Base-by-base conservation (phyloP, 2,888 invertebrate genomes). In the Rhyacophila evoluta region DNA sequence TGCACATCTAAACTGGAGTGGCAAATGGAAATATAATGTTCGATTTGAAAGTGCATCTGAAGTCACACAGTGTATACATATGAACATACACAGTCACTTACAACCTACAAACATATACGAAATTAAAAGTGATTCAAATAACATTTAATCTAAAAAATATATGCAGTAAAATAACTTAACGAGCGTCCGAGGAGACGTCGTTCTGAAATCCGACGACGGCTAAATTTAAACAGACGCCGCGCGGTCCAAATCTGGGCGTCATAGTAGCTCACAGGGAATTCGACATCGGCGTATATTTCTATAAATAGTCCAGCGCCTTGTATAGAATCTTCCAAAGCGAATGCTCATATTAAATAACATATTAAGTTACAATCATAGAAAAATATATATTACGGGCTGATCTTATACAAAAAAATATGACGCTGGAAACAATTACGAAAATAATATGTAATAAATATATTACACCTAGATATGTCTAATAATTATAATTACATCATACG, bases 241-340 rank as follows among this genome's bases (percentile, higher is more conserved):
- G 81, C 82, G 75, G 74, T 69, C 83, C 83, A 82, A 83, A 82
- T 80, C 81, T 38, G 82, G 83, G 38, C 33, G 27, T 74, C 71
- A 41, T 70, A 38, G 71, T 38, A 75, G 41, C 72, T 12, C 38
- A 27, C n/a, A 70, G 70, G 33, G 36, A 25, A 36, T 39, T 39
- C 38, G 11, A 72, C 55, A 38, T 68, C 75, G 15, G 29, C 68
- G 74, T 55, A 11, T 41, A 69, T 15, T 8, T 38, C 79, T 82
- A 82, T 72, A 78, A 78, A 81, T 82, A 82, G 80, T 11, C 41
- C 77, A 81, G 77, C 72, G 79, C 82, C 82, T 79, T 83, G 81
- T 83, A 83, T 83, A 83, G 83, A 71, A 72, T 72, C 55, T 55
- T 10, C 10, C 75, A 73, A 27, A 70, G 67, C 69, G 68, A 75